These are phyloP conservation scores for Suillia variegata DNA, from an alignment of 2,888 invertebrate species.

Conservation along the genomic window DNA sequence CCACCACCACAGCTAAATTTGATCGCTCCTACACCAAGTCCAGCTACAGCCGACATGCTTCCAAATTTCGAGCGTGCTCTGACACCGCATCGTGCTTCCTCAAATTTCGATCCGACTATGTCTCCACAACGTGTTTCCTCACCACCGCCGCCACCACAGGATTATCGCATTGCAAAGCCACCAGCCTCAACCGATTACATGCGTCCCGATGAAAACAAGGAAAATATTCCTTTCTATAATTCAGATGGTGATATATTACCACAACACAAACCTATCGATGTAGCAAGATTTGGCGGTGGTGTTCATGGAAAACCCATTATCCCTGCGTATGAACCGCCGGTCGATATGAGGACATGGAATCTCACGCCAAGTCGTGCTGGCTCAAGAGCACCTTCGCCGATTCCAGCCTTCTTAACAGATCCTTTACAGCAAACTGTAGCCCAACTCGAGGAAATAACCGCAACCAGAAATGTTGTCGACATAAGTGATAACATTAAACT, in stretches of 20 bases:
- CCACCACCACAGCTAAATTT: conserved; percentile 42
- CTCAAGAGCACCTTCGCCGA: conserved; percentile 9
- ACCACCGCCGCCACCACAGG: conserved; percentile 35
- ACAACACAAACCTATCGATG: conserved; percentile 55
- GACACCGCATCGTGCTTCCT: conserved; percentile 26
- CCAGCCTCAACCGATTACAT: conserved; percentile 52
- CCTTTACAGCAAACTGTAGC: conserved; percentile 45
- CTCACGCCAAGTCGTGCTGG: neutral
- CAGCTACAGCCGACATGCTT: conserved; percentile 31
- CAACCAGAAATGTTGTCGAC: conserved; percentile 45
- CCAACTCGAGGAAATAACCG: conserved; percentile 42
- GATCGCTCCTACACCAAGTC: conserved; percentile 51
- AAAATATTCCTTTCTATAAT: conserved; percentile 25
- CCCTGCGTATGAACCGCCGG: neutral
- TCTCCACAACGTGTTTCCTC: conserved; percentile 33
- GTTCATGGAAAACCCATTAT: conserved; percentile 19
- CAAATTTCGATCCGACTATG: conserved; percentile 25
- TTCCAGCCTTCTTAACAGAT: conserved; percentile 22
- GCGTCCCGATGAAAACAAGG: conserved; percentile 49
- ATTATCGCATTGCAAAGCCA: conserved; percentile 48
- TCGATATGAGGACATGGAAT: conserved; percentile 3
- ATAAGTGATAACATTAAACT: conserved; percentile 51
- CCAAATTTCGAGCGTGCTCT: conserved; percentile 37
- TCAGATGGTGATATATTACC: conserved; percentile 37
- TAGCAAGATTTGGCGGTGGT: conserved; percentile 45